Conservation (phyloP, 2,888 invertebrate genomes). For the Thera britannica region DNA sequence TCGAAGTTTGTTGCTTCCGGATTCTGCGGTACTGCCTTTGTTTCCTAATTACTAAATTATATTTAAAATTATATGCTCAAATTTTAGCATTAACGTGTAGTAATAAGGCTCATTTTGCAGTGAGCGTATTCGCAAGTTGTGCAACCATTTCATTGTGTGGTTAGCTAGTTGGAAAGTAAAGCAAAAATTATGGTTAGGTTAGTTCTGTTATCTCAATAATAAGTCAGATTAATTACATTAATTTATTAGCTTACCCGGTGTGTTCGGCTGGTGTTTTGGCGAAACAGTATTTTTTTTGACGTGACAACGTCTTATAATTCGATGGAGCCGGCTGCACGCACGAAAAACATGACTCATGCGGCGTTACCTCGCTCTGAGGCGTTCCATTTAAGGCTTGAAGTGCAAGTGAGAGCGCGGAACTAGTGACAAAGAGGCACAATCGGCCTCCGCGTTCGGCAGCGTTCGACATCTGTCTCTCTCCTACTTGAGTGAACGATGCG, state of each 20-base stretch:
- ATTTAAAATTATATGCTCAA: not conserved
- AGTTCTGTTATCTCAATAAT: slow-evolving; percentile 18
- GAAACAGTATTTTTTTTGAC: not conserved
- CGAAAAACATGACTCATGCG: too few species aligned
- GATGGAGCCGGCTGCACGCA: too few species aligned
- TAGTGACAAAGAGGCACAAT: too few species aligned
- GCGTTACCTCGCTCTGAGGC: too few species aligned
- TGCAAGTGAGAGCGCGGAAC: too few species aligned
- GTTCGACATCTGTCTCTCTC: too few species aligned
- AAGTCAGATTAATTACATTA: not conserved
- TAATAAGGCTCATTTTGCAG: slow-evolving; percentile 3
- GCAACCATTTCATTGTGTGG: slow-evolving; percentile 44
- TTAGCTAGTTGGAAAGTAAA: slow-evolving; percentile 41
- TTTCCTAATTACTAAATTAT: slow-evolving; percentile 50
- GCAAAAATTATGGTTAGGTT: slow-evolving; percentile 46
- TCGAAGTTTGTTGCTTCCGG: slow-evolving; percentile 28
- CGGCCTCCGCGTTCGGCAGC: too few species aligned
- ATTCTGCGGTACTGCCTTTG: slow-evolving; percentile 39
- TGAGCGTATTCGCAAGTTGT: not conserved
- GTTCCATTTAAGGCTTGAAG: too few species aligned
- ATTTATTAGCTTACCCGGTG: not conserved
- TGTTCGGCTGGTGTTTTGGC: not conserved
- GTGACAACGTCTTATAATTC: too few species aligned
- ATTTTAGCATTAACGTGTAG: not conserved
- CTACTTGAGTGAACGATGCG: too few species aligned